Evolutionary conservation across 2,113 vertebrate species (phyloP).

Genomic region (Colius striatus): DNA sequence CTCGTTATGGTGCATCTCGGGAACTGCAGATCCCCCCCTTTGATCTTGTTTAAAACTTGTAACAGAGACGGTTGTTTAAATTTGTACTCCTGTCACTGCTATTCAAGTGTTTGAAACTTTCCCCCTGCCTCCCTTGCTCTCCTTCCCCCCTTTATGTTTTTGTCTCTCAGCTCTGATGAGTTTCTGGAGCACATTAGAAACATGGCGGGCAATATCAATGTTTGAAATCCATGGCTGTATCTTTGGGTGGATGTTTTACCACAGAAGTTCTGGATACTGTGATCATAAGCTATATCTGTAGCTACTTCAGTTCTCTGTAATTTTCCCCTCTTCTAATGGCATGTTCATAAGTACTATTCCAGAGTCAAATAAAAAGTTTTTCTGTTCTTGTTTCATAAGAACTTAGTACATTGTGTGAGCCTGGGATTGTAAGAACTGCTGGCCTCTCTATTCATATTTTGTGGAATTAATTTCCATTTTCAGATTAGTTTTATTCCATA

Average conservation of each 20-base stretch:
- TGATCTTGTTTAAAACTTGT: not conserved
- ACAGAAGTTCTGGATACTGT: not conserved
- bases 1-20: not conserved
- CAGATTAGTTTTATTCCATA: conserved; percentile 51
- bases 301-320: not conserved
- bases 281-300: not conserved
- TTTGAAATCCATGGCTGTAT: not conserved
- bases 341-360: not conserved
- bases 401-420: not conserved
- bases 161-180: not conserved
- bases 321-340: not conserved
- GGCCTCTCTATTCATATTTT: not conserved
- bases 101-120: not conserved
- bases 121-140: no score
- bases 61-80: conserved; percentile 14
- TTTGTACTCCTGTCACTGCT: not conserved
- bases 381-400: conserved; percentile 1
- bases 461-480: conserved; percentile 37
- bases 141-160: not conserved
- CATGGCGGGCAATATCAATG: not conserved
- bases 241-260: not conserved
- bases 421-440: not conserved
- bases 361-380: not conserved
- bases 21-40: not conserved
- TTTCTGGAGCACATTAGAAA: not conserved